A percentile compares a stretch with the other conserved stretches of the same genome.
phyloP scores from a whole-genome alignment of 1,140 invertebrate species.

The Halictus rubicundus region DNA sequence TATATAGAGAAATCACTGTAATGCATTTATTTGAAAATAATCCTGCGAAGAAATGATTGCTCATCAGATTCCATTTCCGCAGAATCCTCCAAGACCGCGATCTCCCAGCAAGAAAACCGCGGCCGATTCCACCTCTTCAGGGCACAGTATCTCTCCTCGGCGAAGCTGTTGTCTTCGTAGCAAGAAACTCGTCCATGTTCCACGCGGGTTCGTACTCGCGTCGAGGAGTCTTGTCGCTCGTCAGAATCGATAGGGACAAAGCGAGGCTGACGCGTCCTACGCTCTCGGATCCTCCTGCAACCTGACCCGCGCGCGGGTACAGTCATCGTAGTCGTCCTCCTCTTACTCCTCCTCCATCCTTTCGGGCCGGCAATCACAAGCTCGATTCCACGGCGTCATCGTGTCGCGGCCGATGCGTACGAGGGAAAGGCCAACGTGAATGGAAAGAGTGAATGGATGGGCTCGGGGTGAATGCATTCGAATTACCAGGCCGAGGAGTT shows the following conservation, averaged over 20 bases:
- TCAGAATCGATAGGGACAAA: constrained; percentile 60
- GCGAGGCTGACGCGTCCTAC: constrained; percentile 54
- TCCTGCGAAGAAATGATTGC: too few species aligned
- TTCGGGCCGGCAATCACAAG: constrained; percentile 49
- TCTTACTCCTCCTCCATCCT: constrained; percentile 15
- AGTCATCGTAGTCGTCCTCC: constrained; percentile 31
- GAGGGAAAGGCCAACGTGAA: constrained; percentile 57
- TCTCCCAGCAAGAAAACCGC: not conserved
- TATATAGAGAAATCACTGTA: too few species aligned
- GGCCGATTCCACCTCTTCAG: not conserved
- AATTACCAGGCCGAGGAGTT: constrained; percentile 61
- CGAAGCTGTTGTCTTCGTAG: constrained; percentile 20
- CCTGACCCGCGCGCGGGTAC: constrained; percentile 24
- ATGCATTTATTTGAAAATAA: too few species aligned
- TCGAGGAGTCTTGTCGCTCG: constrained; percentile 35
- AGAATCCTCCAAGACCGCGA: not conserved
- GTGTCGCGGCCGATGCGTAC: constrained; percentile 55
- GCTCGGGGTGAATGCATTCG: constrained; percentile 68
- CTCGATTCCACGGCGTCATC: constrained; percentile 54
- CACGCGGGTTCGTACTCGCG: constrained; percentile 18
- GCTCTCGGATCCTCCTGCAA: constrained; percentile 27
- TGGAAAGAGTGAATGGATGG: constrained; percentile 64
- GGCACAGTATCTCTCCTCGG: too few species aligned
- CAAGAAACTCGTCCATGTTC: constrained; percentile 35
- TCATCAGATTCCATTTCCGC: too few species aligned